Percentiles rank a stretch among this genome's conserved stretches.
These are phyloP conservation scores for Drosophila sp. DNA, from an alignment of 1,140 invertebrate species.

Conservation along the genomic window DNA sequence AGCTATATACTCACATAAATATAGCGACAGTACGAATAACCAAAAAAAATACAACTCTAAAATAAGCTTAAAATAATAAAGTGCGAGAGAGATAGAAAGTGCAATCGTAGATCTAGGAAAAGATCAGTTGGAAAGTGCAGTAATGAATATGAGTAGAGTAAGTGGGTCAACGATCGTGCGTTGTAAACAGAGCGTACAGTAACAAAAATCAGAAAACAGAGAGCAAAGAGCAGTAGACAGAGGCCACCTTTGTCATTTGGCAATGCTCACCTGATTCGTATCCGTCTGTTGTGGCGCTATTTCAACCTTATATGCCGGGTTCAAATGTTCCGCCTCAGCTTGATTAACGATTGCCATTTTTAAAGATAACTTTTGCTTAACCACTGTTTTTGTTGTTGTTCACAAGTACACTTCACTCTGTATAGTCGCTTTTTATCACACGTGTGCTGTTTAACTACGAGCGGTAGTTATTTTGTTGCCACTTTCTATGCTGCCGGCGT, in stretches of 20 bases:
- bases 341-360: conserved; percentile 49
- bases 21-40: neutral
- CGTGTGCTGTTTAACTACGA: conserved; percentile 26
- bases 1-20: neutral
- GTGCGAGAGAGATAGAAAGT: conserved; percentile 11
- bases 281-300: conserved; percentile 58
- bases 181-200: conserved; percentile 30
- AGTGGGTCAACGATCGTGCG: conserved; percentile 29
- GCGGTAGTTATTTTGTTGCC: conserved; percentile 19
- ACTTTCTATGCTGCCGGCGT: conserved; percentile 36
- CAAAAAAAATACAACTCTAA: neutral
- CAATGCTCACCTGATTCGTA: conserved; percentile 63
- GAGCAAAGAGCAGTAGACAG: conserved; percentile 14
- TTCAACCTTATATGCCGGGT: conserved; percentile 58
- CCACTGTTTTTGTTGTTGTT: conserved; percentile 17
- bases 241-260: conserved; percentile 12
- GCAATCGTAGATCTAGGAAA: conserved; percentile 1
- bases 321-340: conserved; percentile 60
- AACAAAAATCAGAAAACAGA: neutral
- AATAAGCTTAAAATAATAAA: neutral
- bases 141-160: neutral
- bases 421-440: conserved; percentile 28
- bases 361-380: conserved; percentile 8
- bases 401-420: conserved; percentile 45
- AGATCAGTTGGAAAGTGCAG: too few relatives aligned